A percentile compares a stretch with the other conserved stretches of the same genome.
phyloP scores from a whole-genome alignment of 2,888 invertebrate species.

The Yponomeuta sedellus region DNA sequence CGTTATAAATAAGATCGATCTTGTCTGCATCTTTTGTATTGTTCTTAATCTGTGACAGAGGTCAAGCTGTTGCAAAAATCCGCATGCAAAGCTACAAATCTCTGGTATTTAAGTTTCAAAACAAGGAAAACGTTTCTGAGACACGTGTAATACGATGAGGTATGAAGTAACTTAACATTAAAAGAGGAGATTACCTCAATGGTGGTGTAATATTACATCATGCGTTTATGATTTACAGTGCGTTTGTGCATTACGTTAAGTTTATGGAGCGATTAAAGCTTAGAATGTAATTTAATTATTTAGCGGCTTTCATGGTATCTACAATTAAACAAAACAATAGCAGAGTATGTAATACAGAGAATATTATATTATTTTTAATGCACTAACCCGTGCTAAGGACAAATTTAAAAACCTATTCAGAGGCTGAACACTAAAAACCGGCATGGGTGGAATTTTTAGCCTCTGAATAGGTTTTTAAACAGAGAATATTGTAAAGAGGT shows the following conservation, averaged over 20 bases:
- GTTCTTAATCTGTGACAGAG: neutral
- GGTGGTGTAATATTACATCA: neutral
- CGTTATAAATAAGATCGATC: no score
- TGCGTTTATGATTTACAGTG: neutral
- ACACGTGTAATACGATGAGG: neutral
- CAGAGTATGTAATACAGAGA: no score
- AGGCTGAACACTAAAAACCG: no score
- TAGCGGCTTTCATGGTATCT: neutral
- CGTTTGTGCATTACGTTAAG: neutral
- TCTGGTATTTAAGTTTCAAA: neutral
- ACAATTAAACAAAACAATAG: neutral
- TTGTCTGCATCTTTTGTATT: neutral
- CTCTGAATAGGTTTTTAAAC: no score
- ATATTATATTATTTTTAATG: no score
- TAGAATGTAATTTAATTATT: neutral
- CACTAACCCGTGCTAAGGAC: no score
- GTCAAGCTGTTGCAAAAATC: neutral
- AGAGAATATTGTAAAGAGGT: no score
- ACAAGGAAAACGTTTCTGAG: neutral
- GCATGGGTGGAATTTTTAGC: no score
- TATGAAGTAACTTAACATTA: constrained; percentile 3
- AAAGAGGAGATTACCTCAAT: neutral
- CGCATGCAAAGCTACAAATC: neutral
- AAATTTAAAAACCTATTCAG: no score
- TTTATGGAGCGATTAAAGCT: neutral